Evolutionary conservation across 2,888 invertebrate genomes (phyloP).

Genomic region (Matsumyia berberina): DNA sequence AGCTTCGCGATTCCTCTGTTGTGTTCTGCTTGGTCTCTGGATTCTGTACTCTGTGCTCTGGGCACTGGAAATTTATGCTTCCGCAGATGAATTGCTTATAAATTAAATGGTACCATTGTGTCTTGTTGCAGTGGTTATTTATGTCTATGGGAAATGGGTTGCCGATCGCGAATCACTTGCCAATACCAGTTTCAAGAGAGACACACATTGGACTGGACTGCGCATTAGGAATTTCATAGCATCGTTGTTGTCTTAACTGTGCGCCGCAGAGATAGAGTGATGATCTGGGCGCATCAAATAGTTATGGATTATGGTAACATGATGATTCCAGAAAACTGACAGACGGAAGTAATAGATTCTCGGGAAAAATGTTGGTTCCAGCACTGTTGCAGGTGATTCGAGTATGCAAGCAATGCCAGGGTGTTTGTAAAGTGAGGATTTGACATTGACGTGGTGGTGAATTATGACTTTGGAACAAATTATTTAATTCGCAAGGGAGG

Average conservation of each 20-base stretch:
- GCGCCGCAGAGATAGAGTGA: slow-evolving; percentile 24
- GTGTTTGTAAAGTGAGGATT: neutral
- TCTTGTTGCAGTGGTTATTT: slow-evolving; percentile 75
- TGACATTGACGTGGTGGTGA: slow-evolving; percentile 1
- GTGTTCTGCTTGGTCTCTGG: slow-evolving; percentile 9
- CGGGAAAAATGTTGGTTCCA: slow-evolving; percentile 13
- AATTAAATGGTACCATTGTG: slow-evolving; percentile 76
- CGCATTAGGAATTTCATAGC: slow-evolving; percentile 41
- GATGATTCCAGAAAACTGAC: slow-evolving; percentile 54
- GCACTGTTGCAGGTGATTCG: slow-evolving; percentile 3
- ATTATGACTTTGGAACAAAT: neutral
- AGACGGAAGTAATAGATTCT: slow-evolving; percentile 73
- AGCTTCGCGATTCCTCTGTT: slow-evolving; percentile 41
- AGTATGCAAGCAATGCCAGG: neutral
- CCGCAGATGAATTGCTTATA: slow-evolving; percentile 77
- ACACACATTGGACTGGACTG: slow-evolving; percentile 5
- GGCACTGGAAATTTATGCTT: slow-evolving; percentile 70
- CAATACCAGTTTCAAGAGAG: slow-evolving; percentile 53
- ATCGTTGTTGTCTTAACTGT: slow-evolving; percentile 13
- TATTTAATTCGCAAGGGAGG: too few species aligned
- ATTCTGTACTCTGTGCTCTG: neutral
- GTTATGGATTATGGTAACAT: slow-evolving; percentile 76
- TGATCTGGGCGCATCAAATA: slow-evolving; percentile 72
- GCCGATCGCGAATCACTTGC: slow-evolving; percentile 58
- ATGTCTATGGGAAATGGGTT: slow-evolving; percentile 74